Conservation (phyloP, 2,888 invertebrate genomes). For the Unio delphinus region DNA sequence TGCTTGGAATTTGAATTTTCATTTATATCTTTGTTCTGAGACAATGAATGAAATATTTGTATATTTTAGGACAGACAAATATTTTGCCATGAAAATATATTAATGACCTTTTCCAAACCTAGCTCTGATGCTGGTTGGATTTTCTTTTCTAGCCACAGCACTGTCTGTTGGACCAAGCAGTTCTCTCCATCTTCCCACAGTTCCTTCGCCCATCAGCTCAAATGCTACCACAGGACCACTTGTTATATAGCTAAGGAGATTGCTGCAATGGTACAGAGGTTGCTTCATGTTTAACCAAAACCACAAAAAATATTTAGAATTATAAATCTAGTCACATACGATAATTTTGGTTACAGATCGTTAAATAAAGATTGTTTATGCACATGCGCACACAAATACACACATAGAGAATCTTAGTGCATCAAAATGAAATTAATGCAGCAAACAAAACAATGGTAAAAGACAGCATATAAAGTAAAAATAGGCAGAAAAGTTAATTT, state of each 20-base stretch:
- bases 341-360: too few species aligned
- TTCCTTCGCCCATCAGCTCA: slow-evolving; percentile 83
- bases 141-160: slow-evolving; percentile 55
- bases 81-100: neutral
- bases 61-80: neutral
- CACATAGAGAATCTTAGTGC: too few species aligned
- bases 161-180: slow-evolving; percentile 75
- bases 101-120: slow-evolving; percentile 65
- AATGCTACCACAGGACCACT: slow-evolving; percentile 81
- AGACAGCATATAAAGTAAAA: too few species aligned
- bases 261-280: slow-evolving; percentile 68
- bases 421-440: too few species aligned
- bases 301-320: too few species aligned
- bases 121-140: slow-evolving; percentile 62
- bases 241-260: slow-evolving; percentile 78
- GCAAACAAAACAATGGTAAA: too few species aligned
- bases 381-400: too few species aligned
- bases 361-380: too few species aligned
- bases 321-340: too few species aligned
- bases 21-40: neutral
- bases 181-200: slow-evolving; percentile 76
- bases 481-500: too few species aligned
- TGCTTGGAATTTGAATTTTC: neutral
- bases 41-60: neutral
- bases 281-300: too few species aligned